Base-by-base conservation (phyloP, 2,113 vertebrate species). In the Phylloscopus trochiloides region DNA sequence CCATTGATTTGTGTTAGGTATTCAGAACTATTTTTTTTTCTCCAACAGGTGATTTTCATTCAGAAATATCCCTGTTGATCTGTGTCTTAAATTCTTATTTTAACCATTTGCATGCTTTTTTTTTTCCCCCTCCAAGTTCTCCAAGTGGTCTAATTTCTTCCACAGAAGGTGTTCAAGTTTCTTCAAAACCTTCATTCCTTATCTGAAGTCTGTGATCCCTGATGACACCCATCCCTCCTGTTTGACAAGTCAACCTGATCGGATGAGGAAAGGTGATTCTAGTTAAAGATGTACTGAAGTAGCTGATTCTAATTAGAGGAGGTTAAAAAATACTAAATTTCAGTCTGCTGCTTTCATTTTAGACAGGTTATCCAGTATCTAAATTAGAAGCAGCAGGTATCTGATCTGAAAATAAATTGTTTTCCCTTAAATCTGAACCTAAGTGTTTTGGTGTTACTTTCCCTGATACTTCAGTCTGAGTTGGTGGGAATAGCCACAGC, bases 331-430 rank as follows among this genome's bases (percentile, higher is more conserved):
- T 47, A 80, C 67, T 77, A 29, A 17, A 38, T 95, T 94, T 94
- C 50, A 90, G 26, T 95, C 58, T 71, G 61, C 83, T 95, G 78
- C 86, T 96, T 96, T 96, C 52, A 77, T 77, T 96, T 96, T 81
- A 28, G 47, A 58, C 66, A 84, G 52, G 95, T 97, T 96, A 92
- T 90, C 83, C 93, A 81, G 31, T 86, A 92, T 92, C 93, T 98
- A 97, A 98, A 98, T 96, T 97, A 95, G 88, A 96, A 97, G 92
- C 92, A 96, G 94, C 76, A 96, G 91, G 72, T 96, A 72, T 96
- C 90, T 94, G 89, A 95, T 97, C 89, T 96, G 85, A 97, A 98
- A 98, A 97, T 36, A 97, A 98, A 97, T 96, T 95, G 84, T 95
- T 97, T 96, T 86, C 72, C 43, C n/a, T 91, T 95, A 91, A 94